Percentiles rank a stretch among this genome's conserved stretches.
These are phyloP conservation scores for Acronicta leporina DNA, from an alignment of 2,888 invertebrate genomes.

Conservation along the genomic window DNA sequence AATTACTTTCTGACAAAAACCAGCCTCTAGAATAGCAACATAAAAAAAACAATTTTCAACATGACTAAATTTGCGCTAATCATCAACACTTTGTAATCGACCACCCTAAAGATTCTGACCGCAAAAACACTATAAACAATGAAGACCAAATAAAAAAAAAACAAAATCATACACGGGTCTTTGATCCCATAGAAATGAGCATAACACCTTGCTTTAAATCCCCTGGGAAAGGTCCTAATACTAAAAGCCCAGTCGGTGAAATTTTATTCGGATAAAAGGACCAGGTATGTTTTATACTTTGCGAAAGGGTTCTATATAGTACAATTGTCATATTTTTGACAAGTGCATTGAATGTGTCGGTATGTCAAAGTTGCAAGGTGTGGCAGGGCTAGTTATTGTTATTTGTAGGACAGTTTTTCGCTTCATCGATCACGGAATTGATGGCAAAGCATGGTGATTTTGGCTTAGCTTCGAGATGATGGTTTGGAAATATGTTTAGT, in stretches of 20 bases:
- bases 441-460: neutral
- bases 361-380: slow-evolving; percentile 37
- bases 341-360: slow-evolving; percentile 32
- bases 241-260: slow-evolving; percentile 29
- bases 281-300: slow-evolving; percentile 46
- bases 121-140: slow-evolving; percentile 40
- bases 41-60: slow-evolving; percentile 36
- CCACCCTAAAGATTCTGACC: slow-evolving; percentile 50
- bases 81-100: slow-evolving; percentile 28
- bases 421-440: slow-evolving; percentile 16
- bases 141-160: slow-evolving; percentile 23
- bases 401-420: slow-evolving; percentile 3
- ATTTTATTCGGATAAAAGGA: slow-evolving; percentile 53
- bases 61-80: slow-evolving; percentile 31
- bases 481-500: too few relatives aligned
- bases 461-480: neutral
- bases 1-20: slow-evolving; percentile 23
- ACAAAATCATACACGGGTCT: slow-evolving; percentile 30
- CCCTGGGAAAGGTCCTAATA: slow-evolving; percentile 51
- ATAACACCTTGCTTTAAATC: slow-evolving; percentile 64
- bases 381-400: slow-evolving; percentile 4
- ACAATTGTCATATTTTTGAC: slow-evolving; percentile 47
- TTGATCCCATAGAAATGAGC: slow-evolving; percentile 42
- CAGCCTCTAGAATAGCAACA: neutral
- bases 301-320: slow-evolving; percentile 50